Evolutionary conservation across 2,888 invertebrate genomes (phyloP).

Genomic region (Aporophyla nigra): DNA sequence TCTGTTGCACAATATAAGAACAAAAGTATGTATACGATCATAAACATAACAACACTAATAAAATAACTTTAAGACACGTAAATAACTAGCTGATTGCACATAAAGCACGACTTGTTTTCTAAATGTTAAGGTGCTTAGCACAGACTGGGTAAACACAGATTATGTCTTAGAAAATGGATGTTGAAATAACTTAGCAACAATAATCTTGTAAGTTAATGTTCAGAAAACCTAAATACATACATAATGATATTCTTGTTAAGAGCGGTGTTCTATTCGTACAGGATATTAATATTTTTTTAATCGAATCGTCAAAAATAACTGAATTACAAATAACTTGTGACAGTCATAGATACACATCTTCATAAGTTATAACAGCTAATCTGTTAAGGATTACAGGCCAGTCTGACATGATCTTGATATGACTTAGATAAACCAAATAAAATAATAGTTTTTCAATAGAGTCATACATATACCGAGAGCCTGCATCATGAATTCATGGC

Average conservation of each 20-base stretch:
- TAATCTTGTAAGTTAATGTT: conserved; percentile 17
- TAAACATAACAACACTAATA: conserved; percentile 19
- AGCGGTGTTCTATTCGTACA: neutral
- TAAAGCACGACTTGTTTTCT: conserved; percentile 46
- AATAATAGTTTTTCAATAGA: neutral
- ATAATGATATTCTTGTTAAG: neutral
- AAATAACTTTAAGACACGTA: conserved; percentile 33
- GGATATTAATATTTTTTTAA: neutral
- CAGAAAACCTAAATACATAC: conserved; percentile 29
- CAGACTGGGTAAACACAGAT: conserved; percentile 25
- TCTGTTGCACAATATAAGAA: conserved; percentile 15
- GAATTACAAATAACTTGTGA: neutral
- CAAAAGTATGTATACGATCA: conserved; percentile 14
- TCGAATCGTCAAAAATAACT: neutral
- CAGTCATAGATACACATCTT: neutral
- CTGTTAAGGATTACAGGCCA: neutral
- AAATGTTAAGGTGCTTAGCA: conserved; percentile 48
- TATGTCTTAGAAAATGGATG: conserved; percentile 34
- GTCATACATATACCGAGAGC: conserved; percentile 1
- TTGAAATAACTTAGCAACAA: conserved; percentile 31
- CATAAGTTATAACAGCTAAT: neutral
- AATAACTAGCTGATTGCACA: conserved; percentile 31
- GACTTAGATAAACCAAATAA: neutral
- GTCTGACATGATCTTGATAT: neutral
- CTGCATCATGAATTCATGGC: neutral